Evolutionary conservation across 2,113 vertebrate genomes (phyloP), one percentile per base, ranked within the genome.

Genomic region (Oenanthe melanoleuca): DNA sequence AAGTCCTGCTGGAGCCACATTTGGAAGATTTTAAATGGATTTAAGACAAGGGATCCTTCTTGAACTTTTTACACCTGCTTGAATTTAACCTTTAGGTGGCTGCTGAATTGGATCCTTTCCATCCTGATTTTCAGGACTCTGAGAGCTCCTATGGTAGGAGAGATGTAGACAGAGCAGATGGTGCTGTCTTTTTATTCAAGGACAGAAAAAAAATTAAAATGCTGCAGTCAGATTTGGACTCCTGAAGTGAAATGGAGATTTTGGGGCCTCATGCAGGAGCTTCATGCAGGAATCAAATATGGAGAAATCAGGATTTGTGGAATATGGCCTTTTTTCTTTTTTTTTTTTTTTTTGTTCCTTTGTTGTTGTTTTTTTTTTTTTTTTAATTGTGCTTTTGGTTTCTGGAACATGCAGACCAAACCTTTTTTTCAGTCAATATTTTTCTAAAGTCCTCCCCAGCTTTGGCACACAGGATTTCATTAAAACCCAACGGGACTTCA

Each of bases 101-200:
- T 71, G 3, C 80, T 56, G 85, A 74, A 56, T 33, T 73, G 75
- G 86, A 67, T 66, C 40, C 37, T 40, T 83, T 86, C 89, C 14
- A 81, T 87, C 18, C 66, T 61, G 47, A 85, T 79, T 93, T 91
- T 87, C 66, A 88, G 74, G 89, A 86, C 34, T 63, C 66, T 8
- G 6, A 33, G 29, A 52, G 29, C 7, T 91, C 89, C 44, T 56
- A 24, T 65, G 55, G 59, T 6, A n/a, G 63, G 65, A 89, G 44
- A 28, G 50, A 38, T 79, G 21, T 2, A 84, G 88, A 49, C 61
- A 50, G 55, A 95, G 65, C 86, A 95, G 91, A 95, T 85, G 88
- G 77, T 77, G 49, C 70, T 89, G 73, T 56, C n/a, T 81, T 84
- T 72, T 56, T 20, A 52, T 92, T 71, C 86, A 84, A 92, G 72